phyloP scores from a whole-genome alignment of 2,113 vertebrate genomes.

The Aleadryas rufinucha region DNA sequence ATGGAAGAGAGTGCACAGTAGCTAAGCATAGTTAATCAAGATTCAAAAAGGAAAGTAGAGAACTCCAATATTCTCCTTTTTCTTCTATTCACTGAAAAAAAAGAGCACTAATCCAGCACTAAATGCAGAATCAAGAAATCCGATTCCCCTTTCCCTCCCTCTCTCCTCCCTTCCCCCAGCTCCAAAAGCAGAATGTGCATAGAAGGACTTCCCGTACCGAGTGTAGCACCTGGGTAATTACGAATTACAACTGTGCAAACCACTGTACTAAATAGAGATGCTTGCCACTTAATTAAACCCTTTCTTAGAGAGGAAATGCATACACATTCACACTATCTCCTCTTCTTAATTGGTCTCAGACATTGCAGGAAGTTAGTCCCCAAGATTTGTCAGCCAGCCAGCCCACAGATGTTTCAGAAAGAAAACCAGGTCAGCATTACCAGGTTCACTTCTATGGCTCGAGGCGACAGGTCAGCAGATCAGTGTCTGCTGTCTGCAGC shows the following conservation, averaged over 20 bases:
- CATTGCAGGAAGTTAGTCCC: conserved; percentile 17
- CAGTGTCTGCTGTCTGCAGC: not conserved
- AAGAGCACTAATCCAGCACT: conserved; percentile 41
- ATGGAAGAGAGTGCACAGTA: conserved; percentile 1
- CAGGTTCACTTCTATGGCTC: not conserved
- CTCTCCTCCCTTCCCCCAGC: conserved; percentile 9
- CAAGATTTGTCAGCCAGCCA: conserved; percentile 39
- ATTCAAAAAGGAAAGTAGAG: conserved; percentile 35
- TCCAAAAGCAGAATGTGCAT: not conserved
- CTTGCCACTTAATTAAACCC: conserved; percentile 38
- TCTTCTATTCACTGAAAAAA: conserved; percentile 39
- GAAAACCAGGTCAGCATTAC: conserved; percentile 51
- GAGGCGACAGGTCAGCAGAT: conserved; percentile 53
- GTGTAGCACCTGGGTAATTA: conserved; percentile 4
- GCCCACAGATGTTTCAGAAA: conserved; percentile 14
- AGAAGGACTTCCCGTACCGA: not conserved
- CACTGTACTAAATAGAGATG: conserved; percentile 32
- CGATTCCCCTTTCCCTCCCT: conserved; percentile 21
- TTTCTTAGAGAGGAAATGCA: conserved; percentile 43
- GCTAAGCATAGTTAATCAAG: conserved; percentile 52
- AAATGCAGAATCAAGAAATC: conserved; percentile 64
- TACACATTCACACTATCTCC: not conserved
- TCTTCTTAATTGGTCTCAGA: conserved; percentile 58
- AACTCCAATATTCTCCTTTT: conserved; percentile 50
- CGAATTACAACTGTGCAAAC: conserved; percentile 10